Percentiles rank a stretch among this genome's conserved stretches.
Conservation (phyloP, 2,888 invertebrate genomes). For the Cheilosia urbana region DNA sequence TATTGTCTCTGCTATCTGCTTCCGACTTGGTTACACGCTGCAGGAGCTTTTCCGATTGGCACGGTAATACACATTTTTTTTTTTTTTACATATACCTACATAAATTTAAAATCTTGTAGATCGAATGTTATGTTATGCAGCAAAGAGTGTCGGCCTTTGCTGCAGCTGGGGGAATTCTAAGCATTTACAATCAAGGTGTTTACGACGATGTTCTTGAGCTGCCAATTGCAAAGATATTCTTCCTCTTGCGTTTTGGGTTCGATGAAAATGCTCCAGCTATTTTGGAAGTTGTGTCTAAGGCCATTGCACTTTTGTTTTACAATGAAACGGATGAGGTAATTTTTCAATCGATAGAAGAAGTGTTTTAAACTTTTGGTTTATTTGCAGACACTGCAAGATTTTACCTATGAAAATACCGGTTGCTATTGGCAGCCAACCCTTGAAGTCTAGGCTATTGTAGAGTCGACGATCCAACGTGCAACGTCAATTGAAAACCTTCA, state of each 20-base stretch:
- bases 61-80: conserved; percentile 80
- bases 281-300: conserved; percentile 90
- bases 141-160: conserved; percentile 93
- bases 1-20: too few relatives aligned
- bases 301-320: conserved; percentile 90
- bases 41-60: conserved; percentile 94
- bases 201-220: conserved; percentile 91
- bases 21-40: conserved; percentile 94
- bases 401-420: conserved; percentile 87
- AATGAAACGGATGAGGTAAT: conserved; percentile 90
- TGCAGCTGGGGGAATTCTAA: conserved; percentile 91
- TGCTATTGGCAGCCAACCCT: conserved; percentile 87
- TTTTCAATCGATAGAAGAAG: not conserved
- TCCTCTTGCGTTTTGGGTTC: conserved; percentile 92
- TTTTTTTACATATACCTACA: too few relatives aligned
- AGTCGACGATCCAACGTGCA: conserved; percentile 82
- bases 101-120: conserved; percentile 79
- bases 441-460: conserved; percentile 82
- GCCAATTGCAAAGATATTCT: conserved; percentile 90
- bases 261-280: conserved; percentile 92
- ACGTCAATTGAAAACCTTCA: conserved; percentile 85
- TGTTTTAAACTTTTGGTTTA: not conserved
- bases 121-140: conserved; percentile 91
- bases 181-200: conserved; percentile 89
- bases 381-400: conserved; percentile 86